These are phyloP conservation scores for Drosophila pandora DNA, from an alignment of 1,140 invertebrate genomes.

Conservation along the genomic window DNA sequence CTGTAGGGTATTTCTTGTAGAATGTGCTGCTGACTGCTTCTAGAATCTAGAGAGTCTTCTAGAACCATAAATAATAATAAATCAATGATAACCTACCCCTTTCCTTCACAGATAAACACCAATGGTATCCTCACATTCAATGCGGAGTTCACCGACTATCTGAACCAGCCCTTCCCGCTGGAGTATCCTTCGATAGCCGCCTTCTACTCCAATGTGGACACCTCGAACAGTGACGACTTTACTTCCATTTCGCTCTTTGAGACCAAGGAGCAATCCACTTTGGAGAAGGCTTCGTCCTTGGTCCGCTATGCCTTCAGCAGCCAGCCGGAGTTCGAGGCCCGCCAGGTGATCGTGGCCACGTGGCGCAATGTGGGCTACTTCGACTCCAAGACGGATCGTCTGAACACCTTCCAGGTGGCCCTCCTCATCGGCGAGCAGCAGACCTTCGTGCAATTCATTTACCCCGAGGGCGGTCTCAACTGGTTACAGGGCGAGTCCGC, in stretches of 20 bases:
- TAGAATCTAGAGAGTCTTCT: too few relatives aligned
- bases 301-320: slow-evolving; percentile 89
- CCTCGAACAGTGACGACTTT: slow-evolving; percentile 83
- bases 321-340: slow-evolving; percentile 87
- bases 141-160: slow-evolving; percentile 92
- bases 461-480: slow-evolving; percentile 93
- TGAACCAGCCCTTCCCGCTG: slow-evolving; percentile 95
- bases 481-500: slow-evolving; percentile 93
- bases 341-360: slow-evolving; percentile 87
- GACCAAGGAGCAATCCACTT: slow-evolving; percentile 87
- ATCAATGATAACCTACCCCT: slow-evolving; percentile 26
- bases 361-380: slow-evolving; percentile 88
- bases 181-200: slow-evolving; percentile 95
- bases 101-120: slow-evolving; percentile 90
- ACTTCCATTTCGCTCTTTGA: slow-evolving; percentile 93
- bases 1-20: too few relatives aligned
- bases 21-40: too few relatives aligned
- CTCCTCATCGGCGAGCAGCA: slow-evolving; percentile 92
- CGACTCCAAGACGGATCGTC: slow-evolving; percentile 83
- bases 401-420: slow-evolving; percentile 86
- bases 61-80: too few relatives aligned
- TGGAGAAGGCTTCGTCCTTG: slow-evolving; percentile 88
- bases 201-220: slow-evolving; percentile 96
- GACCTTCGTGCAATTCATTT: slow-evolving; percentile 93
- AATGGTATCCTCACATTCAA: slow-evolving; percentile 96